These are phyloP conservation scores for Osmerus mordax DNA, from an alignment of 2,113 vertebrate species.

Conservation along the genomic window DNA sequence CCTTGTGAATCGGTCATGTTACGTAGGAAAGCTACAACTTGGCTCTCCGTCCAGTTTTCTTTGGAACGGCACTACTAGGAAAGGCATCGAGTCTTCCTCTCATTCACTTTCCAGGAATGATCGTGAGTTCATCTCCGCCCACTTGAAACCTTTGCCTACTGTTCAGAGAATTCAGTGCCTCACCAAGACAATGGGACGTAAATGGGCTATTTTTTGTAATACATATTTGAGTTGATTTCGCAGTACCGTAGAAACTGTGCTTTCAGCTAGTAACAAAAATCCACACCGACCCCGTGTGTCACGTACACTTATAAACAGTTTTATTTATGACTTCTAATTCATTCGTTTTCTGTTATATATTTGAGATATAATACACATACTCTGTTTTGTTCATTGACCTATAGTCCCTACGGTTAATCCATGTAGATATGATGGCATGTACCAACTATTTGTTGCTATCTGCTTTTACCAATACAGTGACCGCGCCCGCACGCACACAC, in stretches of 20 bases:
- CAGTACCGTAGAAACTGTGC: too few species aligned
- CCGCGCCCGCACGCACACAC: neutral
- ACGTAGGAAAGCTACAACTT: neutral
- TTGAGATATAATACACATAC: too few species aligned
- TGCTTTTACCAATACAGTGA: too few species aligned
- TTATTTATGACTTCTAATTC: too few species aligned
- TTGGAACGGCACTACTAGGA: conserved; percentile 59
- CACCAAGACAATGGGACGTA: conserved; percentile 66
- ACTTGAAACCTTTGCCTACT: conserved; percentile 32
- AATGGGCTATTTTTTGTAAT: conserved; percentile 62
- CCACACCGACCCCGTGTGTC: too few species aligned
- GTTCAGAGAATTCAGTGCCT: conserved; percentile 68
- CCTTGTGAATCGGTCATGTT: neutral
- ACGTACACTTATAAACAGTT: too few species aligned
- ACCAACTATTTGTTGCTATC: too few species aligned
- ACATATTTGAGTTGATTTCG: conserved; percentile 41
- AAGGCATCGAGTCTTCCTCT: conserved; percentile 57
- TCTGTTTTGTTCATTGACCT: too few species aligned
- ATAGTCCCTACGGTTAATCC: too few species aligned
- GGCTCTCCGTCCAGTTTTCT: conserved; percentile 24
- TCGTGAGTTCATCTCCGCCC: conserved; percentile 60
- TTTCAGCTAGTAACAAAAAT: too few species aligned
- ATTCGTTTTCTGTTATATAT: too few species aligned
- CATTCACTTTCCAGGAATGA: conserved; percentile 69
- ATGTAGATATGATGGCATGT: too few species aligned